phyloP scores from a whole-genome alignment of 2,113 vertebrate species.

The Mesitornis unicolor region DNA sequence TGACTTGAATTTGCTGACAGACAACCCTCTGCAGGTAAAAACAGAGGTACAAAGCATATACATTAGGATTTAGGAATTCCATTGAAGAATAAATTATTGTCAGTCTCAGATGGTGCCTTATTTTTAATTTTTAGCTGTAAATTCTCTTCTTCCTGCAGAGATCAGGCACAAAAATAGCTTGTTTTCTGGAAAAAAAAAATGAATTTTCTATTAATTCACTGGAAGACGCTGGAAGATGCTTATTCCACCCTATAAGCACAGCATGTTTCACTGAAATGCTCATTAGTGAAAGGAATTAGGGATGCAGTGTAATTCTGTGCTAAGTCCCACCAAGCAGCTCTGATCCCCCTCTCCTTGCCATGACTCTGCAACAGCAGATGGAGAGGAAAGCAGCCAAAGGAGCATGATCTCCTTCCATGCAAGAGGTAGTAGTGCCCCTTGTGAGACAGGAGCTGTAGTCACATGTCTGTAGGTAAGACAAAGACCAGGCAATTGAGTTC shows the following conservation, averaged over 20 bases:
- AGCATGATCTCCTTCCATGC: background rate
- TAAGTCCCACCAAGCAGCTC: background rate
- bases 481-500: background rate
- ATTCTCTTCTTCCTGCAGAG: background rate
- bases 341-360: background rate
- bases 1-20: background rate
- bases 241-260: background rate
- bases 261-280: background rate
- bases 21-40: background rate
- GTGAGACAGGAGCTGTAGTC: background rate
- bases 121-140: background rate
- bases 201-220: background rate
- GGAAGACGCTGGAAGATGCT: background rate
- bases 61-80: background rate
- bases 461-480: background rate
- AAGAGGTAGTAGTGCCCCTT: background rate
- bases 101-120: background rate
- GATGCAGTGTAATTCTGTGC: background rate
- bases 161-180: background rate
- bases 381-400: background rate
- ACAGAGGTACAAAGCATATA: background rate
- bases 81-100: background rate
- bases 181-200: slow-evolving; percentile 8
- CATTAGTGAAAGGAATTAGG: background rate
- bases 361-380: fast-evolving